Evolutionary conservation across 2,888 invertebrate species (phyloP).

Genomic region (Drosophila antonietae): DNA sequence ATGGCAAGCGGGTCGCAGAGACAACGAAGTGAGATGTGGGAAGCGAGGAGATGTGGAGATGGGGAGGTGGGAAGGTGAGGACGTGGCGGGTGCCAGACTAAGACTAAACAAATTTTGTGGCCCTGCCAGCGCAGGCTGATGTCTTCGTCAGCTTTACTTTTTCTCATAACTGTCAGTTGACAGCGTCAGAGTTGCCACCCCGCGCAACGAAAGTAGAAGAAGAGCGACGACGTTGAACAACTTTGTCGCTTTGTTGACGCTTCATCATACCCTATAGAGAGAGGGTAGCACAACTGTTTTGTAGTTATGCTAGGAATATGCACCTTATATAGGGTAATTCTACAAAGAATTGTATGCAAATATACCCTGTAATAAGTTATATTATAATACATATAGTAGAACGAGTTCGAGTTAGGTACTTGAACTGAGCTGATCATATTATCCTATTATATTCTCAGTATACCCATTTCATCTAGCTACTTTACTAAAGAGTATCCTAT

Average conservation of each 20-base stretch:
- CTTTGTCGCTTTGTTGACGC: constrained; percentile 61
- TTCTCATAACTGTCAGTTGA: constrained; percentile 78
- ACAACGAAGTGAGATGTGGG: not conserved
- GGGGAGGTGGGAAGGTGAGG: not conserved
- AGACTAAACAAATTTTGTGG: constrained; percentile 78
- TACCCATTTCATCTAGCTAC: not conserved
- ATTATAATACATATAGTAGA: not conserved
- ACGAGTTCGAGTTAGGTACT: not conserved
- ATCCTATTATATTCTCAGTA: not conserved
- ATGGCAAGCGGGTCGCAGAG: constrained; percentile 58
- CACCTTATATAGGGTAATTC: not conserved
- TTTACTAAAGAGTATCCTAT: constrained; percentile 7
- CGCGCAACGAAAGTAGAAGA: constrained; percentile 19
- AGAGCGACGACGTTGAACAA: constrained; percentile 40
- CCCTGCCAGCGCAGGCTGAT: constrained; percentile 56
- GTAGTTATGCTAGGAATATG: not conserved
- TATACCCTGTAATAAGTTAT: not conserved
- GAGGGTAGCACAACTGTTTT: not conserved
- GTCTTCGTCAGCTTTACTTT: constrained; percentile 79
- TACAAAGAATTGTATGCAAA: too few relatives aligned
- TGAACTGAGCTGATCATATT: not conserved
- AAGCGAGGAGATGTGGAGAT: too few relatives aligned
- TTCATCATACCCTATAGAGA: constrained; percentile 20
- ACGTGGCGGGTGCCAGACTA: constrained; percentile 47
- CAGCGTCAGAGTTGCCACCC: constrained; percentile 66